Base-by-base conservation (phyloP, 1,140 invertebrate species). In the Cyrtorhinus lividipennis region DNA sequence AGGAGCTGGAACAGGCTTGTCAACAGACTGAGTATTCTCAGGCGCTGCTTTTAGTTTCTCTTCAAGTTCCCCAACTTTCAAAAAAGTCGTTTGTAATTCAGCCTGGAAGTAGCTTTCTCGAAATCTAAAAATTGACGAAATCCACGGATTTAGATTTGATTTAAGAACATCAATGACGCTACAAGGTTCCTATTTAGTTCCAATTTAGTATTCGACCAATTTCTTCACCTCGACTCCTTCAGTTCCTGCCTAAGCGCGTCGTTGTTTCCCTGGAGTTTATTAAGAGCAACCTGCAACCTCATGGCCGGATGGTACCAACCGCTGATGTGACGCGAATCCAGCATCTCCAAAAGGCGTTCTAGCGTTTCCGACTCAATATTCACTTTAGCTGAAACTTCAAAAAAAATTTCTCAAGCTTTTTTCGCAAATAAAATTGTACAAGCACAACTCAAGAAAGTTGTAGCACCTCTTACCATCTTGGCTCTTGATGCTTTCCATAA, bases 231-330 rank as follows among this genome's bases (percentile, higher is more conserved):
- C n/a, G 66, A 61, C 57, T 62, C 64, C 60, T 24, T 56, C 1
- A 81, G 64, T 64, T 82, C 79, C 56, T 78, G 75, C 61, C 81
- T 68, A 2, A 83, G 69, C 66, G 79, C 77, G 1, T 73, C 67
- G 70, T 82, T 83, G 25, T 76, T 76, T 2, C 81, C 81, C 70
- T 82, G 75, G 3, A 81, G 65, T 62, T 79, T 76, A 71, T 82
- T 80, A 1, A 87, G 68, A 70, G 83, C 81, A 63, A 83, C 79
- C 65, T 85, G 80, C 12, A 85, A 76, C 67, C 82, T 73, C 82
- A 86, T 86, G 1, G 83, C 83, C 18, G 85, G 83, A 67, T 85
- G 82, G 70, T 85, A 86, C 83, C 85, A 87, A 8, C 85, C 84
- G 44, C 83, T 80, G 15, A 83, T 72, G 69, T 84, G 83, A 44